Evolutionary conservation across 2,888 invertebrate species (phyloP).

Genomic region (Mythimna lalbum): DNA sequence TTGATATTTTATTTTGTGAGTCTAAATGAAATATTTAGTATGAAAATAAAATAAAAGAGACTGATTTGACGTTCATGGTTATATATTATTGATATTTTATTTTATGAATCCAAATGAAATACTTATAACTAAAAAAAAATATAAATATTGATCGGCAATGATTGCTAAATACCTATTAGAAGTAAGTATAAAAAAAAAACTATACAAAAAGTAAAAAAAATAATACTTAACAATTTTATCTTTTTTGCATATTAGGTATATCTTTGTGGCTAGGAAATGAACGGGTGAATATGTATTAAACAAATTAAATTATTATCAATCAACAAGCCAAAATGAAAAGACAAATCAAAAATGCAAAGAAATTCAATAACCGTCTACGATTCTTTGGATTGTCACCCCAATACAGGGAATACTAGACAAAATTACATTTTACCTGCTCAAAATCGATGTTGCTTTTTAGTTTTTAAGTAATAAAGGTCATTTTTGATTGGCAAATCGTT

Average conservation of each 20-base stretch:
- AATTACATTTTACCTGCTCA: conserved; percentile 38
- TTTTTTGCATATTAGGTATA: too few relatives aligned
- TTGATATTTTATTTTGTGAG: background rate
- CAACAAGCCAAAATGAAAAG: conserved; percentile 80
- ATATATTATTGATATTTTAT: conserved; percentile 13
- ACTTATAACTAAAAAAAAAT: too few relatives aligned
- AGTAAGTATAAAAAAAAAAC: too few relatives aligned
- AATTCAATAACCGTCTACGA: conserved; percentile 87
- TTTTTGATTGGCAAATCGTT: conserved; percentile 63
- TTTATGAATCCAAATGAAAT: background rate
- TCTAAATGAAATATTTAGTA: too few relatives aligned
- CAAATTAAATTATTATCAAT: conserved; percentile 71
- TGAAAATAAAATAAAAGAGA: too few relatives aligned
- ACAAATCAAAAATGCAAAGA: conserved; percentile 87
- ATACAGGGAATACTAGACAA: conserved; percentile 74
- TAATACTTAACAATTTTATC: too few relatives aligned
- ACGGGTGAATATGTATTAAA: conserved; percentile 38
- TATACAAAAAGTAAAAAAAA: too few relatives aligned
- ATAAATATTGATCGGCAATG: too few relatives aligned
- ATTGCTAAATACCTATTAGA: too few relatives aligned
- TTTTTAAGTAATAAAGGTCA: conserved; percentile 63
- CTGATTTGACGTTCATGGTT: conserved; percentile 58
- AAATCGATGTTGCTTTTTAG: conserved; percentile 55
- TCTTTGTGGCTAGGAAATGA: too few relatives aligned
- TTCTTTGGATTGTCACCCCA: conserved; percentile 88